Percentiles rank a stretch among this genome's conserved stretches.
Conservation (phyloP, 2,888 invertebrate genomes). For the Drosophila maculinotata region DNA sequence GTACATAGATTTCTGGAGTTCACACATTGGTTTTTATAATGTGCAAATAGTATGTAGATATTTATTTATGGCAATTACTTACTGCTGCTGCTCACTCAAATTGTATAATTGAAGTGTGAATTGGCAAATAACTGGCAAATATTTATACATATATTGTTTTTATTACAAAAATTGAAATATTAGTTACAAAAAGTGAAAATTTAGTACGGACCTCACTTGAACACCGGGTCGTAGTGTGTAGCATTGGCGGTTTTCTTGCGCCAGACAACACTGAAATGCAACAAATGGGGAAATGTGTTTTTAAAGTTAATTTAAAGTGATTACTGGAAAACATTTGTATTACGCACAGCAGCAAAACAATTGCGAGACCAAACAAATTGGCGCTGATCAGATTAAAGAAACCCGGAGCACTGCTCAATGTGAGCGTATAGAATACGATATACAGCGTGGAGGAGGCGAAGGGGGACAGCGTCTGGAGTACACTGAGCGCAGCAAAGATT, state of each 20-base stretch:
- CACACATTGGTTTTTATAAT: no score
- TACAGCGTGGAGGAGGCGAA: constrained; percentile 88
- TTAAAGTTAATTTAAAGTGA: constrained; percentile 5
- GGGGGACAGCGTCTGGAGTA: constrained; percentile 88
- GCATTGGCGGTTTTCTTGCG: constrained; percentile 54
- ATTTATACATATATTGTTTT: constrained; percentile 4
- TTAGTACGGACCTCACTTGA: constrained; percentile 44
- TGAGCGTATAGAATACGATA: constrained; percentile 87
- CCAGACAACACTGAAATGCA: constrained; percentile 64
- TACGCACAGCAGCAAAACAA: constrained; percentile 72
- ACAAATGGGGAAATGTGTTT: not conserved
- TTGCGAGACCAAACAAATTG: constrained; percentile 65
- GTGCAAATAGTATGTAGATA: no score
- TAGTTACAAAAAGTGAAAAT: not conserved
- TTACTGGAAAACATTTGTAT: not conserved
- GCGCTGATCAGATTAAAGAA: constrained; percentile 87
- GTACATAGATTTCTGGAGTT: no score
- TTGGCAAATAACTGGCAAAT: constrained; percentile 28
- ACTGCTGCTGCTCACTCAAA: constrained; percentile 15
- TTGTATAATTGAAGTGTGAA: constrained; percentile 45
- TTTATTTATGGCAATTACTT: not conserved
- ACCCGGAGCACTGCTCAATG: constrained; percentile 87
- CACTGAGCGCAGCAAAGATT: constrained; percentile 88
- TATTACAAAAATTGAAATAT: not conserved
- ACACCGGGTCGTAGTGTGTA: constrained; percentile 59